Percentiles rank a stretch among this genome's conserved stretches.
phyloP scores from a whole-genome alignment of 92 coral and sea anemone genomes.

The Zoanthus solanderi region DNA sequence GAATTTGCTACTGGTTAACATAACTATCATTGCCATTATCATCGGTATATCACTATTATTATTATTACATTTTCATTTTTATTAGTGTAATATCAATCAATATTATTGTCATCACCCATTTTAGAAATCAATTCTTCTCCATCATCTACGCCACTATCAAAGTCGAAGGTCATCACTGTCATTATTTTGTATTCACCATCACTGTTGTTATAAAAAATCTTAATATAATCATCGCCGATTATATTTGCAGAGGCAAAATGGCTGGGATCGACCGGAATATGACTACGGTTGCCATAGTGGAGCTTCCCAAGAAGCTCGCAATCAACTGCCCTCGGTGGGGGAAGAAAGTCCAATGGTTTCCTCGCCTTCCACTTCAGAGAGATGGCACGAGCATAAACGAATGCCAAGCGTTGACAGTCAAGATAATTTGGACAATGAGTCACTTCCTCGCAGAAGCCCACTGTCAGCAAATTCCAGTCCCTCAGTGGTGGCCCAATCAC shows the following conservation, averaged over 20 bases:
- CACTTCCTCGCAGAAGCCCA: conserved; percentile 6
- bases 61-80: not conserved
- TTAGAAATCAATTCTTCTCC: not conserved
- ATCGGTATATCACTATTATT: not conserved
- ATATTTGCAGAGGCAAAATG: not conserved
- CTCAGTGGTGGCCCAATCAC: not conserved
- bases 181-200: not conserved
- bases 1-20: no score
- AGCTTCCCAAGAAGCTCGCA: not conserved
- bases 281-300: not conserved
- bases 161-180: not conserved
- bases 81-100: not conserved
- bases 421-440: not conserved
- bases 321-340: not conserved
- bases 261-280: not conserved
- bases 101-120: not conserved
- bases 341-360: not conserved
- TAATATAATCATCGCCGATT: not conserved
- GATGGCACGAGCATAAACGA: not conserved
- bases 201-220: not conserved
- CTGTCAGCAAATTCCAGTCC: conserved; percentile 10
- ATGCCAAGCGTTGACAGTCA: not conserved
- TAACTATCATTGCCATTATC: not conserved
- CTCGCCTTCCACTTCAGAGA: not conserved
- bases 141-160: not conserved